Base-by-base conservation (phyloP, 2,797 vertebrate genomes). In the Sebastes steindachneri region DNA sequence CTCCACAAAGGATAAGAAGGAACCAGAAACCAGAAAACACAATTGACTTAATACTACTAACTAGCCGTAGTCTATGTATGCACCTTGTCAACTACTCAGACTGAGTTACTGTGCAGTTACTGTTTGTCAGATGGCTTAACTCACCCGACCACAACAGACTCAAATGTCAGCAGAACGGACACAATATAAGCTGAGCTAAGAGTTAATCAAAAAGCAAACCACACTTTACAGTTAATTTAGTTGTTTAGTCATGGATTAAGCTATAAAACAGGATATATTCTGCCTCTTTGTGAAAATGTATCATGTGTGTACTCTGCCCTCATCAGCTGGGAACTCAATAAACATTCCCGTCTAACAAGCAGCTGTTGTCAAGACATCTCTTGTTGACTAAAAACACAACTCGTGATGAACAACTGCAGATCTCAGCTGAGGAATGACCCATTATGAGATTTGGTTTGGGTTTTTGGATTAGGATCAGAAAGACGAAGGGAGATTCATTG, bases 321-420 rank as follows among this genome's bases (percentile, higher is more conserved):
- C 68, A 75, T 89, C 75, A 84, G 41, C 84, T 65, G 62, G 68
- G 57, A 83, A 80, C 37, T 76, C 55, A 63, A 68, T 55, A 80
- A 88, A 85, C 72, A 82, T 26, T 68, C 54, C 59, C 4, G 2
- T 77, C 66, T 28, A 83, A 89, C 88, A 82, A 80, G 82, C 78
- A 90, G 87, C 89, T 90, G 83, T 69, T 86, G 77, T 83, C 68
- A 58, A 77, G 74, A 85, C 73, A 63, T 64, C 51, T 82, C 51
- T 82, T 92, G 80, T 88, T 91, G 79, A 89, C 84, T 84, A 29
- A 84, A 90, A 90, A 90, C 87, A 92, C 33, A 83, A 79, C 66
- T 62, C 37, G 35, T 79, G 77, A 88, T 57, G 12, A 74, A 60
- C 51, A 63, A 48, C 17, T 19, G 37, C 28, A 58, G 53, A 83